Evolutionary conservation across 64 coral and sea anemone genomes (phyloP).

Genomic region (Actinia tenebrosa): DNA sequence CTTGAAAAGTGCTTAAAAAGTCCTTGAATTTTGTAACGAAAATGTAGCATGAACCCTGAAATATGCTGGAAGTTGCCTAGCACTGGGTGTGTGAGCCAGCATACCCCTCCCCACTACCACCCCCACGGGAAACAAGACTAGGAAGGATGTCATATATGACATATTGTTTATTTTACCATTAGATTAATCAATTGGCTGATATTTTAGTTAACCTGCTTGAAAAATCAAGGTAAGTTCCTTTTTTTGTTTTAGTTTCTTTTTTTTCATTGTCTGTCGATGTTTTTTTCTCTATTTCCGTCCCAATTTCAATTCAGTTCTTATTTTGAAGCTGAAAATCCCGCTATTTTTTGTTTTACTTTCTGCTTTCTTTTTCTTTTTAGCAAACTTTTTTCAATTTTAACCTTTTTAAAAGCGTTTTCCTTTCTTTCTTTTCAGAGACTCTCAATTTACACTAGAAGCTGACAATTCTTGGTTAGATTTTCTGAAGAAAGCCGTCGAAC

Average conservation of each 20-base stretch:
- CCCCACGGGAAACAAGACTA: background rate
- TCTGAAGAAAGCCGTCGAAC: constrained; percentile 40
- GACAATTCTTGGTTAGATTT: constrained; percentile 51
- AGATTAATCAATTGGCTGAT: constrained; percentile 4
- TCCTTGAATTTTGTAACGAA: no score
- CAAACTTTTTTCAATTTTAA: background rate
- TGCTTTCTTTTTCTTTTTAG: background rate
- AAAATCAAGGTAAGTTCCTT: background rate
- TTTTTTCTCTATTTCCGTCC: background rate
- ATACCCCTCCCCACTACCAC: no score
- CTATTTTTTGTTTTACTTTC: background rate
- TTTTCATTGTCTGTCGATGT: background rate
- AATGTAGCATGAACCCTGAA: no score
- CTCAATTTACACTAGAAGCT: constrained; percentile 41
- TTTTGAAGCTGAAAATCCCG: no score
- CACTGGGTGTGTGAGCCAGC: no score
- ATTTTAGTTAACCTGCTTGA: constrained; percentile 2
- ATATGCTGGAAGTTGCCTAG: no score
- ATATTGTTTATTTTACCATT: background rate
- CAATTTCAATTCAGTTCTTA: no score
- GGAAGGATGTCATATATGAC: background rate
- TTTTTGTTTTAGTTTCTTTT: background rate
- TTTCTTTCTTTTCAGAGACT: constrained; percentile 11
- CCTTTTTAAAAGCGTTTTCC: background rate
- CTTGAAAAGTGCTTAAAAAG: no score